Evolutionary conservation across 2,888 invertebrate genomes (phyloP).

Genomic region (Ochropleura plecta): DNA sequence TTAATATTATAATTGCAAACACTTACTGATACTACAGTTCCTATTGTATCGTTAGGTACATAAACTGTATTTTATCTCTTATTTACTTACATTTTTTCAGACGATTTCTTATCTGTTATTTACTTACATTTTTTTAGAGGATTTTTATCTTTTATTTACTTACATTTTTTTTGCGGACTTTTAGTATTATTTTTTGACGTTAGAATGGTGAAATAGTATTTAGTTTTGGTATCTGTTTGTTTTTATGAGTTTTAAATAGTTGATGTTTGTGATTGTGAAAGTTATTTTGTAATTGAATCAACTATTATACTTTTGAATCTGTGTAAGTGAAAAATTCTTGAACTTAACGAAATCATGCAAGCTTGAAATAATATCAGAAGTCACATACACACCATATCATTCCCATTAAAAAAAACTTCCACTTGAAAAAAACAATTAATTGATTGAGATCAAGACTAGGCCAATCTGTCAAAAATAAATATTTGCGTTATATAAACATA

Average conservation of each 20-base stretch:
- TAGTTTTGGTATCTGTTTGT: not conserved
- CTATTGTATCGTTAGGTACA: constrained; percentile 29
- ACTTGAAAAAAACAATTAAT: not conserved
- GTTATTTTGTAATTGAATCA: not conserved
- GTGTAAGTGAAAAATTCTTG: no score
- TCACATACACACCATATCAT: not conserved
- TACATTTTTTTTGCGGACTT: not conserved
- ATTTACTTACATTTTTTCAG: constrained; percentile 7
- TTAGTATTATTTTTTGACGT: constrained; percentile 15
- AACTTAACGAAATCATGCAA: not conserved
- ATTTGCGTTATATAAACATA: constrained; percentile 1
- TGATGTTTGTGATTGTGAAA: not conserved
- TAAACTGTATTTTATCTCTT: constrained; percentile 7
- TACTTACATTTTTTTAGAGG: constrained; percentile 16
- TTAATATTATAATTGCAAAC: constrained; percentile 46
- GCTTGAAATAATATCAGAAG: not conserved
- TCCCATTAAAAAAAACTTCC: not conserved
- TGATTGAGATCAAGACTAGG: not conserved
- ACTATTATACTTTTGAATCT: not conserved
- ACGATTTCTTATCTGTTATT: constrained; percentile 15
- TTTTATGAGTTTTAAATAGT: not conserved
- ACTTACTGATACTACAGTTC: constrained; percentile 39
- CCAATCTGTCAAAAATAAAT: no score
- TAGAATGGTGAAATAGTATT: constrained; percentile 21
- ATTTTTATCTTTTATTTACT: constrained; percentile 28